Conservation (phyloP, 2,888 invertebrate genomes). For the Lasioglossum lativentre region DNA sequence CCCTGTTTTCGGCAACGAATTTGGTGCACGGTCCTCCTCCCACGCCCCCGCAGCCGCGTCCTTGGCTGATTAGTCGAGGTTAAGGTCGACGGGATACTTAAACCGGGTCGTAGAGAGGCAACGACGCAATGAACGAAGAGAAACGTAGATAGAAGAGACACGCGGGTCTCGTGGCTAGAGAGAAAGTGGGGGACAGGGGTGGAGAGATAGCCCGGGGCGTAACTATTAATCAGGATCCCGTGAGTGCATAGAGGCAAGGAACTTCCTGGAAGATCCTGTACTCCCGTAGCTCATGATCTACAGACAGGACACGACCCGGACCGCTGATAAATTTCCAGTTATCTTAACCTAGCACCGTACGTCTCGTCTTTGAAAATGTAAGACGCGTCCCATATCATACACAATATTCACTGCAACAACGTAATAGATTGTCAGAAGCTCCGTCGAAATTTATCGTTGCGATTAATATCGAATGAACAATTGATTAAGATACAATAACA, state of each 20-base stretch:
- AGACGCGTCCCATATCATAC: not conserved
- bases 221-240: conserved; percentile 60
- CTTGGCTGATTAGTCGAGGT: conserved; percentile 54
- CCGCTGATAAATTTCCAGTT: conserved; percentile 52
- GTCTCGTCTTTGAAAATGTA: not conserved
- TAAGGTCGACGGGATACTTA: conserved; percentile 46
- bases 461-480: not conserved
- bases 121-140: conserved; percentile 23
- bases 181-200: not conserved
- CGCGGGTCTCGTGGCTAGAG: not conserved
- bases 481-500: too few species aligned
- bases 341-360: conserved; percentile 38
- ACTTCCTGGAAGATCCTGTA: conserved; percentile 26
- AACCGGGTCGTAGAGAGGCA: conserved; percentile 41
- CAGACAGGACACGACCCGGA: conserved; percentile 12
- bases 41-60: conserved; percentile 21
- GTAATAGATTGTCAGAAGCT: not conserved
- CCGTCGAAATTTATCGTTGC: not conserved
- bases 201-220: conserved; percentile 25
- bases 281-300: conserved; percentile 24
- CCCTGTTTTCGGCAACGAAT: conserved; percentile 18
- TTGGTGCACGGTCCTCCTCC: conserved; percentile 1
- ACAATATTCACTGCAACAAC: not conserved
- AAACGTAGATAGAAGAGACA: not conserved
- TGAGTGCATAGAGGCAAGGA: conserved; percentile 24